These are phyloP conservation scores for Rhinopomastus cyanomelas DNA, from an alignment of 2,113 vertebrate species.

Conservation along the genomic window DNA sequence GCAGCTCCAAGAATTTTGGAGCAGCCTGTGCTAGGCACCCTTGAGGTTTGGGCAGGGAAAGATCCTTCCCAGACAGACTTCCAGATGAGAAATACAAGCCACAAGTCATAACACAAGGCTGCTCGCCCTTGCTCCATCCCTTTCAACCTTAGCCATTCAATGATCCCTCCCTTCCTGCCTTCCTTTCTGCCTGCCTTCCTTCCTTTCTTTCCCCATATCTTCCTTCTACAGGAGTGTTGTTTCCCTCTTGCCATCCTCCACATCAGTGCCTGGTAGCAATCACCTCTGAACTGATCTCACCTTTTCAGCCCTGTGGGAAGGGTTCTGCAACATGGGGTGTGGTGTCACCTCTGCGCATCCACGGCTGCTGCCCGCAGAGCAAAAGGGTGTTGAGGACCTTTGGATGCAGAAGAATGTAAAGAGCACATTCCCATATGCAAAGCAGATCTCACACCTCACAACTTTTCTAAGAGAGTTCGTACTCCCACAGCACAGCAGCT, in stretches of 20 bases:
- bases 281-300: neutral
- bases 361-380: fast-evolving
- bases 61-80: neutral
- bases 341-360: neutral
- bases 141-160: too few species aligned
- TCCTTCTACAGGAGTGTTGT: neutral
- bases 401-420: neutral
- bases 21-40: neutral
- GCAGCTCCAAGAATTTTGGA: neutral
- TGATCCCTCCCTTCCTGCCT: neutral
- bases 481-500: neutral
- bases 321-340: fast-evolving
- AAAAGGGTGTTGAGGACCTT: neutral
- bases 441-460: neutral
- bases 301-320: fast-evolving
- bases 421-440: neutral
- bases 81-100: fast-evolving
- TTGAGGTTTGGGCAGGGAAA: neutral
- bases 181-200: neutral
- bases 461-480: neutral
- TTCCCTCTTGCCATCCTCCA: neutral
- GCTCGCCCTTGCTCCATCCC: neutral
- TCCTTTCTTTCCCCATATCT: neutral
- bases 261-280: neutral
- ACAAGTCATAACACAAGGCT: fast-evolving